Percentiles rank a stretch among this genome's conserved stretches.
Evolutionary conservation across 2,113 vertebrate species (phyloP).

Genomic region (Proterorhinus semilunaris): DNA sequence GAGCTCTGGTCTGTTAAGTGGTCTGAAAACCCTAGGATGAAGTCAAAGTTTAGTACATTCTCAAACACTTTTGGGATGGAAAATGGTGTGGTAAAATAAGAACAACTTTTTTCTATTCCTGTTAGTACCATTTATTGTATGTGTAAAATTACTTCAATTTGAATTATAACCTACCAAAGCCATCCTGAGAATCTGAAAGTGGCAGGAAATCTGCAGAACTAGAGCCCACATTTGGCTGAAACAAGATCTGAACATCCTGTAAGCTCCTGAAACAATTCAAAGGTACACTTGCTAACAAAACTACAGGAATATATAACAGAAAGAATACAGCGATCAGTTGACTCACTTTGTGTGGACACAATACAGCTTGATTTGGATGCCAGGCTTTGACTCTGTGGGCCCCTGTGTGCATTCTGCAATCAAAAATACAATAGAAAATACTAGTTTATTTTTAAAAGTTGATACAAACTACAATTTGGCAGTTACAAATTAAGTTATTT

Average conservation of each 20-base stretch:
- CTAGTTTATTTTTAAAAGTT: neutral
- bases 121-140: too few relatives aligned
- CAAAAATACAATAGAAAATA: constrained; percentile 16
- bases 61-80: neutral
- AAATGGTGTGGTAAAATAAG: neutral
- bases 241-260: constrained; percentile 97
- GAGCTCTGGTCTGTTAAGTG: constrained; percentile 85
- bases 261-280: constrained; percentile 77
- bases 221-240: constrained; percentile 85
- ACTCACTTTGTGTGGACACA: constrained; percentile 98
- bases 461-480: neutral
- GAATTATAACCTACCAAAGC: constrained; percentile 81
- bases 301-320: too few relatives aligned
- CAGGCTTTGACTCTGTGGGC: constrained; percentile 84
- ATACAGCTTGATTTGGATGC: constrained; percentile 96
- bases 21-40: constrained; percentile 82
- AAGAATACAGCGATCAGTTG: too few relatives aligned
- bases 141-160: neutral
- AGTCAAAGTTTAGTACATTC: neutral
- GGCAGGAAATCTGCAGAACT: constrained; percentile 75
- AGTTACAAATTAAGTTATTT: neutral
- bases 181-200: constrained; percentile 80
- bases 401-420: constrained; percentile 86
- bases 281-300: neutral
- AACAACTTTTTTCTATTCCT: too few relatives aligned